phyloP scores from a whole-genome alignment of 37 sponge, comb jelly and placozoan species.

The Spongilla lacustris region DNA sequence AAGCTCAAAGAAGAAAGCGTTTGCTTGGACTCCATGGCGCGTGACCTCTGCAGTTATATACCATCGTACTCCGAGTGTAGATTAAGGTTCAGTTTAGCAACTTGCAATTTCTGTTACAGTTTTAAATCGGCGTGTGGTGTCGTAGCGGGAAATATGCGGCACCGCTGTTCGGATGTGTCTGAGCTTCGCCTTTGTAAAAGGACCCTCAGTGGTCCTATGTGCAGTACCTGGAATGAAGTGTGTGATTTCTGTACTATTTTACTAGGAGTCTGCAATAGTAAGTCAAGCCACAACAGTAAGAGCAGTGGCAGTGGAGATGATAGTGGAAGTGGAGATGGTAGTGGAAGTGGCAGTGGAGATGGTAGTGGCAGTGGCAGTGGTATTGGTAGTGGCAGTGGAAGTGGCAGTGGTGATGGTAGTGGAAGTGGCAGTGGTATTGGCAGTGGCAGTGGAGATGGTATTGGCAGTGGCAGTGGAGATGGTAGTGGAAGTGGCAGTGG shows the following conservation, averaged over 20 bases:
- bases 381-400: not conserved
- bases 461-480: not conserved
- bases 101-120: not conserved
- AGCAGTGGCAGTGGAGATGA: not conserved
- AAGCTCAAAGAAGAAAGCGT: not conserved
- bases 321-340: constrained; percentile 1
- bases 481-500: not conserved
- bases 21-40: not conserved
- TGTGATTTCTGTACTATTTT: not conserved
- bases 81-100: not conserved
- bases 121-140: not conserved
- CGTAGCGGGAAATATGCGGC: not conserved
- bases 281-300: not conserved
- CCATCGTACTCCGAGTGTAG: not conserved
- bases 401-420: not conserved
- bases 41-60: not conserved
- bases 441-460: not conserved
- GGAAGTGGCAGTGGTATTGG: not conserved
- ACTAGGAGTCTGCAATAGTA: not conserved
- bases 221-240: not conserved
- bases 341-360: constrained; percentile 14
- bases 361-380: constrained; percentile 21
- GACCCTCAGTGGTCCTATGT: not conserved
- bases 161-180: not conserved
- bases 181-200: not conserved